Base-by-base conservation (phyloP, 2,113 vertebrate species). In the Ophiodon elongatus region DNA sequence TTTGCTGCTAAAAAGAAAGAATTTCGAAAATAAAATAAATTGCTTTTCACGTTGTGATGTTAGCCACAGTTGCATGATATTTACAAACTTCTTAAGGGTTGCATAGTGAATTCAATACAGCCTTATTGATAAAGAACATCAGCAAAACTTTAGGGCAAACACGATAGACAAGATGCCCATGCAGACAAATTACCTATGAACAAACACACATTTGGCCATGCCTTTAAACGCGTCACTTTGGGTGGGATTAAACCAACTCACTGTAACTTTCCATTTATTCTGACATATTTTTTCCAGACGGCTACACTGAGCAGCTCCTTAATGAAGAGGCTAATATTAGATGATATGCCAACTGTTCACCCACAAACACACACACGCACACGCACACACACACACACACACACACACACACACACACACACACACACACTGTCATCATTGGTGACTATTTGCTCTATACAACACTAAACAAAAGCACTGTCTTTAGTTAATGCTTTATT, bases 211-310 rank as follows among this genome's bases (percentile, higher is more conserved):
- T 11, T 33, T 9, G 8, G 47, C 7, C 35, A 1, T 35, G 65
- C 37, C 60, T 78, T 37, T 27, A 14, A 27, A 41, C 11, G 2
- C n/a, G 29, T 11, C 62, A 41, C n/a, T 80, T 39, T 43, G 31
- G 77, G 37, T 11, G 25, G 45, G 29, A 50, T 57, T 21, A 29
- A 69, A 14, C 27, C 17, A 25, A 21, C 50, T 76, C 8, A 31
- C 65, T 63, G 63, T 41, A 77, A 75, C 23, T 84, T 84, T 87
- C 85, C 85, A 41, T 43, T 41, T 15, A 45, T 2, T 19, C 6
- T 60, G 21, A 69, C 54, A 52, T 23, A 21, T 21, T 45, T 52
- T 60, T 57, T 64, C 29, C n/a, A 33, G 43, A 27, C 10, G 1
- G 37, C 35, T 21, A 41, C 33, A 45, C 63, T 35, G 29, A 50